A percentile compares a stretch with the other conserved stretches of the same genome.
Conservation (phyloP, 2,113 vertebrate genomes). For the Microcebus ravelobensis region DNA sequence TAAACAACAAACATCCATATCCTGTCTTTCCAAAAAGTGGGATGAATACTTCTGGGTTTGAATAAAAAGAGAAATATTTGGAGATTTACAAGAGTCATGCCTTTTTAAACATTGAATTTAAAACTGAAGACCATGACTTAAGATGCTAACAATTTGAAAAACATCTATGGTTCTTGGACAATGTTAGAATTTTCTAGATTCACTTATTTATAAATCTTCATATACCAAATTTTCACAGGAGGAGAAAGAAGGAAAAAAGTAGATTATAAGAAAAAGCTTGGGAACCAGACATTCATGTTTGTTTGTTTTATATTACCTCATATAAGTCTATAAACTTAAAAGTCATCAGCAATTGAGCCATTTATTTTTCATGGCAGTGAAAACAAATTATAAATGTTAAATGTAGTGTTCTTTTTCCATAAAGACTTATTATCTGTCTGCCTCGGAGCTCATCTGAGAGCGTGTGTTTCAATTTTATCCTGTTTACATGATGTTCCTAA, state of each 20-base stretch:
- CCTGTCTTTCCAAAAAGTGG: neutral
- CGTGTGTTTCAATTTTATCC: neutral
- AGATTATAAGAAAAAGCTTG: neutral
- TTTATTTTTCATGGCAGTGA: constrained; percentile 24
- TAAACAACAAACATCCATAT: neutral
- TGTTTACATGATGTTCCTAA: neutral
- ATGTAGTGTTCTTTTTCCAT: neutral
- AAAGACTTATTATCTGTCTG: neutral
- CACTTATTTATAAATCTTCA: neutral
- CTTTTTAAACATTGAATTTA: neutral
- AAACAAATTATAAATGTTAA: constrained; percentile 28
- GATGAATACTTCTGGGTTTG: neutral
- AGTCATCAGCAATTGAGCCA: neutral
- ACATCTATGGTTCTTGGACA: neutral
- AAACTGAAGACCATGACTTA: neutral
- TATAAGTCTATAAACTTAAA: constrained; percentile 7
- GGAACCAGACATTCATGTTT: neutral
- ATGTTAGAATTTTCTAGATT: constrained; percentile 5
- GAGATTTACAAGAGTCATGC: neutral
- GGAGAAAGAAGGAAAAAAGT: neutral
- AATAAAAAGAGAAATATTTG: constrained; percentile 36
- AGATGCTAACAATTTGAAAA: neutral
- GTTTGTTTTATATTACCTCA: neutral
- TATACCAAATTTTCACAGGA: neutral
- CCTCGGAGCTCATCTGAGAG: constrained; percentile 31